Percentiles rank a stretch among this genome's conserved stretches.
These are phyloP conservation scores for Halichoeres trimaculatus DNA, from an alignment of 2,113 vertebrate species.

Conservation along the genomic window DNA sequence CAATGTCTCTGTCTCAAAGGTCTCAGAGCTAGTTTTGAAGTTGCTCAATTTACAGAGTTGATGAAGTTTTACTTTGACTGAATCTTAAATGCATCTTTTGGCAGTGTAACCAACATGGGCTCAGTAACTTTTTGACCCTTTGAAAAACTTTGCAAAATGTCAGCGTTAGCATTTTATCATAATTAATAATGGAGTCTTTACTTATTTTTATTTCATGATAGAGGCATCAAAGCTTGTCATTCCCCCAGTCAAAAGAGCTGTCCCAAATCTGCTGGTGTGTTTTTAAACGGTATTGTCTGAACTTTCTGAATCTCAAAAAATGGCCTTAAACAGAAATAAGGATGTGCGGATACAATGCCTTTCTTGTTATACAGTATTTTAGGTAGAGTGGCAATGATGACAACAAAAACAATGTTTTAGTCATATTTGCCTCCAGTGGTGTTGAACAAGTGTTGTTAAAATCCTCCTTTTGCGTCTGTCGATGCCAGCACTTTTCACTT, in stretches of 20 bases:
- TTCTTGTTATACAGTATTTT: not conserved
- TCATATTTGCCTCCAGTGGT: not conserved
- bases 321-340: not conserved
- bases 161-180: conserved; percentile 4
- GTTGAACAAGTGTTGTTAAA: not conserved
- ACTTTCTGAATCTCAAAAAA: not conserved
- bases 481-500: conserved; percentile 14
- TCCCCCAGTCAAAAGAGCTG: conserved; percentile 2
- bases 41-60: not conserved
- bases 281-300: not conserved
- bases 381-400: not conserved
- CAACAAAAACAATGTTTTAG: conserved; percentile 2
- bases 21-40: not conserved
- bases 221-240: not conserved
- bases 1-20: too few species aligned
- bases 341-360: not conserved
- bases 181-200: conserved; percentile 3
- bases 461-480: not conserved
- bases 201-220: conserved; percentile 30
- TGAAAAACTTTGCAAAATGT: not conserved
- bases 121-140: not conserved
- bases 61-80: not conserved
- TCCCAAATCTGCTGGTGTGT: conserved; percentile 21
- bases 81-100: not conserved
- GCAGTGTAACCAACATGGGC: not conserved